A percentile compares a stretch with the other conserved stretches of the same genome.
These are phyloP conservation scores for Neoniphon sammara DNA, from an alignment of 2,797 vertebrate genomes.

Conservation along the genomic window DNA sequence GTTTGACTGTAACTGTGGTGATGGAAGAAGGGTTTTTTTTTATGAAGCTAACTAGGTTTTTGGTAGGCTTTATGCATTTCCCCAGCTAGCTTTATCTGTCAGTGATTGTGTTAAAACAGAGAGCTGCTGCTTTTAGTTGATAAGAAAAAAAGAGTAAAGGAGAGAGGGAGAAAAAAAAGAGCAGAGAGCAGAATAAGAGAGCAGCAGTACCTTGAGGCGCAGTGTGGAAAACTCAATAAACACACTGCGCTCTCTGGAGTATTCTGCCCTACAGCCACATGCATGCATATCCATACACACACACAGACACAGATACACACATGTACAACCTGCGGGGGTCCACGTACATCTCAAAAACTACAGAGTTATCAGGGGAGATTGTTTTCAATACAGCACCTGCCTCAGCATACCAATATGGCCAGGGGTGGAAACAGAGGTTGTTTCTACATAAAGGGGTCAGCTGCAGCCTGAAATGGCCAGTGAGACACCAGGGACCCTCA, in stretches of 20 bases:
- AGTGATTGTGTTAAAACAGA: conserved; percentile 4
- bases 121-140: neutral
- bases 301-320: conserved; percentile 45
- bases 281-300: conserved; percentile 26
- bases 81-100: conserved; percentile 20
- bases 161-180: conserved; percentile 18
- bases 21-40: conserved; percentile 5
- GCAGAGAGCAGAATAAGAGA: conserved; percentile 24
- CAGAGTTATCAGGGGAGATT: conserved; percentile 49
- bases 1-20: conserved; percentile 35
- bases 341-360: conserved; percentile 32
- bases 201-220: conserved; percentile 46
- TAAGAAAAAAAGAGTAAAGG: neutral
- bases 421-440: neutral
- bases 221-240: conserved; percentile 72
- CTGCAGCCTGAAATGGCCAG: neutral
- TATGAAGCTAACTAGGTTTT: neutral
- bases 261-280: conserved; percentile 59
- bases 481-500: neutral
- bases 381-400: conserved; percentile 61
- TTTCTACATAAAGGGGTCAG: conserved; percentile 4
- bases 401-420: conserved; percentile 28
- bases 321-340: conserved; percentile 43
- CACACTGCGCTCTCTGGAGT: conserved; percentile 64
- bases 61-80: neutral